Base-by-base conservation (phyloP, 2,888 invertebrate genomes). In the Scaptomyza flava region DNA sequence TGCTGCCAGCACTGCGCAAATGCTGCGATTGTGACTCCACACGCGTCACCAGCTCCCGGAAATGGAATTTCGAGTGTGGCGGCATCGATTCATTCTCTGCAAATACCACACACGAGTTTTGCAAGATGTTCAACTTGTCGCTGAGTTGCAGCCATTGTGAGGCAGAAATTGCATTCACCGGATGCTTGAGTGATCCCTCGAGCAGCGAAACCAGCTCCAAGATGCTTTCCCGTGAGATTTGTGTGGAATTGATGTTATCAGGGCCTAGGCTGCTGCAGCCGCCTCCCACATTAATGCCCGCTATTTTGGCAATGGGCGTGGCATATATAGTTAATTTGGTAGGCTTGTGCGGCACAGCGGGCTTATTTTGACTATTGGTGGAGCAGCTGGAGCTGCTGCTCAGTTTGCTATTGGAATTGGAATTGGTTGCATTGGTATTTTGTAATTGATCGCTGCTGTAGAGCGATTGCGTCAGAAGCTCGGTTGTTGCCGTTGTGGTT, bases 61-160 rank as follows among this genome's bases (percentile, higher is more conserved):
- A 96, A 84, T 97, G 96, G 92, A 98, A 97, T 89, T 98, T 96
- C 52, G 96, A 95, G 90, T 97, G 97, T 17, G 97, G 96, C 11
- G 97, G 96, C 87, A 96, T 95, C 14, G 94, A 93, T 65, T 94
- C 94, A 74, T 94, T 94, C 81, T 98, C 98, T 14, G 96, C 96
- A 87, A 96, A 97, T 79, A 95, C 95, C 84, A 95, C 94, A 92
- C 98, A 98, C 76, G 96, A 95, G 20, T 95, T 95, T 89, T 97
- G 96, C 84, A 98, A 94, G 76, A 96, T 93, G 79, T 96, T 96
- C 52, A 96, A 94, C 90, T 96, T 96, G 87, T 96, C 96, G 12
- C 96, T 96, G 30, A 96, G 92, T 81, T 96, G 95, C 65, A 96
- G 93, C 94, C 96, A 96, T 73, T 95, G 95, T n/a, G 95, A 94